These are phyloP conservation scores for Papilio dardanus DNA, from an alignment of 1,140 invertebrate genomes.

Conservation along the genomic window DNA sequence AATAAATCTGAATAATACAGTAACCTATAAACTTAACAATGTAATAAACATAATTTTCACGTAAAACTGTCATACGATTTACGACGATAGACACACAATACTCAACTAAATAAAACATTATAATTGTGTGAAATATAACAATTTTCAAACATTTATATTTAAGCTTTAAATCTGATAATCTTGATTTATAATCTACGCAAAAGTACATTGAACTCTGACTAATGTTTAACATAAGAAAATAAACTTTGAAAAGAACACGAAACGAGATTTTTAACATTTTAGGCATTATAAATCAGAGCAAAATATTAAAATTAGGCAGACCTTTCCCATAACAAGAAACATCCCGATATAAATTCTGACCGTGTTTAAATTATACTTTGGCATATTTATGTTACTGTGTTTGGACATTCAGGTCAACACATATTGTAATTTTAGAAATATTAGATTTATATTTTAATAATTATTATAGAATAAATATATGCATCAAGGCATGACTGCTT, in stretches of 20 bases:
- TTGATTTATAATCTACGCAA: constrained; percentile 19
- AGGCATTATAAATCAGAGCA: constrained; percentile 25
- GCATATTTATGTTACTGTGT: constrained; percentile 2
- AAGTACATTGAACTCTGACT: constrained; percentile 34
- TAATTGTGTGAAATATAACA: background rate
- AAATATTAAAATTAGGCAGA: constrained; percentile 20
- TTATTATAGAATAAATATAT: background rate
- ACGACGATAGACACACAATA: background rate
- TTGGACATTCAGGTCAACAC: background rate
- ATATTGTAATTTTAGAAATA: background rate
- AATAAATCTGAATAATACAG: background rate
- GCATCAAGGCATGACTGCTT: too few species aligned
- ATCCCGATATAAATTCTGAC: background rate
- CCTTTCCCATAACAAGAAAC: constrained; percentile 10
- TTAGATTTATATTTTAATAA: background rate
- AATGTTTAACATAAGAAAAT: constrained; percentile 28
- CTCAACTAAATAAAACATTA: background rate
- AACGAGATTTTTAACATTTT: constrained; percentile 19
- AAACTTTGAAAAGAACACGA: background rate
- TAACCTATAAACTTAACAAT: background rate
- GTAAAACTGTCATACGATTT: background rate
- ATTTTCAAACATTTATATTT: constrained; percentile 22
- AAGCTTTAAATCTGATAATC: constrained; percentile 25
- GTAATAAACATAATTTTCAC: constrained; percentile 12
- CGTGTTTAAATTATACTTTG: background rate